Evolutionary conservation across 2,797 vertebrate genomes (phyloP), one percentile per base, ranked within the genome.

Genomic region (Schizopygopsis malacanthus): DNA sequence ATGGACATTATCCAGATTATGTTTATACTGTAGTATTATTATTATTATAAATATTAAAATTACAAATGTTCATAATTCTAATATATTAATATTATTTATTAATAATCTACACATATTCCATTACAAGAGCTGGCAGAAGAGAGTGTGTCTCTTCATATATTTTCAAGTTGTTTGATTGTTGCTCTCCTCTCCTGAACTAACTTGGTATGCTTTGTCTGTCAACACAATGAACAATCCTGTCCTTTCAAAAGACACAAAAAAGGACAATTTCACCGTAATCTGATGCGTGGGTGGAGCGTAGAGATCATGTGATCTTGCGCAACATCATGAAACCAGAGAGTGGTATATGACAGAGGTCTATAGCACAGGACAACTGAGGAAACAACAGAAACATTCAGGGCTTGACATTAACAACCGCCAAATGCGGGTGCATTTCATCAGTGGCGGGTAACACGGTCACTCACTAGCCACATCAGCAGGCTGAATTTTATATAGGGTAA

Each of bases 201-300:
- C 54, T 47, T 83, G 15, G 70, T 70, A 43, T 13, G 54, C n/a
- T 87, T 86, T 83, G 54, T 90, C 83, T 81, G 86, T 85, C 63
- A 4, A 85, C 82, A 93, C 92, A 93, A 92, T 87, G 91, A 90
- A 93, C 92, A 92, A 93, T 92, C 91, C 91, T 81, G 59, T 83
- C 75, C 91, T 90, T 93, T 93, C 91, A 93, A 91, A 90, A 90
- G 88, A 86, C 84, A 89, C 87, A 89, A 89, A 88, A 78, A 86
- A 81, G 56, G 90, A 92, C 92, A 90, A 91, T 89, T 85, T 84
- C 85, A 79, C 28, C 8, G 93, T 91, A 94, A 95, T 90, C 82
- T 50, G 90, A 96, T 20, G 86, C 93, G 47, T 72, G 67, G 87
- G 81, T 87, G 54, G 20, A 65, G 75, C 41, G 50, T 88, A 86